Percentiles rank a stretch among this genome's conserved stretches.
Conservation (phyloP, 2,888 invertebrate species). For the Malacosoma neustria region DNA sequence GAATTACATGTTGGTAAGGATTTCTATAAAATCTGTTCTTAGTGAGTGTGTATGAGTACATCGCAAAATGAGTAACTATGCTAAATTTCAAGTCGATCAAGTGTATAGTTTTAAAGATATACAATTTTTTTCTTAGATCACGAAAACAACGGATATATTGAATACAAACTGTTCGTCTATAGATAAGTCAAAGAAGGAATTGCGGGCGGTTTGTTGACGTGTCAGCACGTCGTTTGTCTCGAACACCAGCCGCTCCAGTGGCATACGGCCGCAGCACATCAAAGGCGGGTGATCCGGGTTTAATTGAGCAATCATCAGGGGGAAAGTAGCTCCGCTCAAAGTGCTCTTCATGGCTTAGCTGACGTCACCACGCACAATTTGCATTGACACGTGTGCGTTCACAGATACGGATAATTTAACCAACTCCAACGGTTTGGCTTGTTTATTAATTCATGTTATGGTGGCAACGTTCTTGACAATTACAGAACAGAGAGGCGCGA, state of each 20-base stretch:
- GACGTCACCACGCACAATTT: slow-evolving; percentile 46
- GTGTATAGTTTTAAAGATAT: no score
- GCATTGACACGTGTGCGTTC: slow-evolving; percentile 32
- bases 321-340: slow-evolving; percentile 22
- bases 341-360: slow-evolving; percentile 33
- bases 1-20: no score
- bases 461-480: neutral
- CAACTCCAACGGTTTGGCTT: neutral
- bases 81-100: no score
- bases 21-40: no score
- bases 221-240: slow-evolving; percentile 2
- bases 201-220: slow-evolving; percentile 6
- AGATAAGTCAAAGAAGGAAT: no score
- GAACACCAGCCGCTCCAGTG: neutral
- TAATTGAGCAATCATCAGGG: slow-evolving; percentile 49
- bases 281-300: slow-evolving; percentile 37
- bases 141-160: no score
- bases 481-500: no score
- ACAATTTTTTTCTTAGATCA: no score
- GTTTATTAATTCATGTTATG: neutral
- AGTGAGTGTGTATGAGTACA: no score
- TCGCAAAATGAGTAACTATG: no score
- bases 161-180: no score
- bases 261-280: slow-evolving; percentile 33
- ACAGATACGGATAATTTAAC: neutral